A percentile compares a stretch with the other conserved stretches of the same genome.
Evolutionary conservation across 1,140 invertebrate genomes (phyloP).

Genomic region (Dendroctonus valens): DNA sequence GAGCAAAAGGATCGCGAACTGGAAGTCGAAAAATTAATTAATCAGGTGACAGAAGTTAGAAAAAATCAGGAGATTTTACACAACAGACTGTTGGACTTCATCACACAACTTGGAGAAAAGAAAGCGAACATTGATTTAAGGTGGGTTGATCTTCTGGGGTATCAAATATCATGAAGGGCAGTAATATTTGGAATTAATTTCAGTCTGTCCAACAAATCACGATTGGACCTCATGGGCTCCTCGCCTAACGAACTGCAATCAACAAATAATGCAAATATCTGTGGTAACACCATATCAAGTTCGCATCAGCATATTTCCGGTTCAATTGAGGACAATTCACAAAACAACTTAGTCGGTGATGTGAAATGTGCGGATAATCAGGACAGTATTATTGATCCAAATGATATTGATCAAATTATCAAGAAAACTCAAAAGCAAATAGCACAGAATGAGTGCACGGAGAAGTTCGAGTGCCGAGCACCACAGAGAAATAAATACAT

Average conservation of each 20-base stretch:
- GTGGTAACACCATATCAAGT: no score
- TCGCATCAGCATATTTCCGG: no score
- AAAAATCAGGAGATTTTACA: conserved; percentile 37
- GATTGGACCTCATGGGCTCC: background rate
- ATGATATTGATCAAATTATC: conserved; percentile 34
- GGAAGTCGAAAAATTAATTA: conserved; percentile 40
- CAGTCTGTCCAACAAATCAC: no score
- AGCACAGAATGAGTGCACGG: conserved; percentile 2
- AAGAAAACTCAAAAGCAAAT: conserved; percentile 17
- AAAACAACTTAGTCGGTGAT: no score
- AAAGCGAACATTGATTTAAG: conserved; percentile 44
- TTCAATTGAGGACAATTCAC: no score
- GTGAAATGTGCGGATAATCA: no score
- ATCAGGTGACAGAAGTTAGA: conserved; percentile 39
- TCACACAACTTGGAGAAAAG: conserved; percentile 38
- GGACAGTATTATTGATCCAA: conserved; percentile 31
- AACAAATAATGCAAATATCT: no score
- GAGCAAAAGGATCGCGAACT: conserved; percentile 43
- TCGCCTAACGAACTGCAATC: background rate
- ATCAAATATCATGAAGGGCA: no score
- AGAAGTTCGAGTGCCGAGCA: background rate
- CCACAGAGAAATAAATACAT: conserved; percentile 27
- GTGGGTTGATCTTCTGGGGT: conserved; percentile 33
- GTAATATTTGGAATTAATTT: no score
- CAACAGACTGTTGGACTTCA: conserved; percentile 35